Percentiles rank a stretch among this genome's conserved stretches.
Conservation (phyloP, 2,888 invertebrate species). For the Leptarthrus brevirostris region DNA sequence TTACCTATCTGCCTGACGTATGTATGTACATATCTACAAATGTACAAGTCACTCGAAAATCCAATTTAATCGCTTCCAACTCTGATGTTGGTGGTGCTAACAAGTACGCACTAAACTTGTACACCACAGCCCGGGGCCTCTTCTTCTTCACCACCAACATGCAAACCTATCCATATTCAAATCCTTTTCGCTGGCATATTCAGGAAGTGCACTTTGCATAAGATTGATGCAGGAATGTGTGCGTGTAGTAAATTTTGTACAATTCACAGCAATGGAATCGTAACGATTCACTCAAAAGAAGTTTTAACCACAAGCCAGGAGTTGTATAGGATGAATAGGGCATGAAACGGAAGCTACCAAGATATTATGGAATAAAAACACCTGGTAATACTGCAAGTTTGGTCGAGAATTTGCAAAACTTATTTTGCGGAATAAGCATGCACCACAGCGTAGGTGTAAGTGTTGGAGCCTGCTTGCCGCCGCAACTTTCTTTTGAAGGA, state of each 20-base stretch:
- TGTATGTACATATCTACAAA: conserved; percentile 2
- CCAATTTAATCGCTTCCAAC: conserved; percentile 29
- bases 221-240: conserved; percentile 23
- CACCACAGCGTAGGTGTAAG: background rate
- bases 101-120: conserved; percentile 27
- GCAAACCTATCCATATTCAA: conserved; percentile 6
- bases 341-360: conserved; percentile 34
- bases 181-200: background rate
- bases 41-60: conserved; percentile 40
- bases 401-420: conserved; percentile 21
- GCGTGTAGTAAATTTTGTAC: conserved; percentile 34
- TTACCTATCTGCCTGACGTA: background rate
- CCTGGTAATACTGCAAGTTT: conserved; percentile 23
- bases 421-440: background rate
- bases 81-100: conserved; percentile 2
- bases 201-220: conserved; percentile 15
- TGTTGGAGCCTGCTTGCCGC: conserved; percentile 3
- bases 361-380: conserved; percentile 37
- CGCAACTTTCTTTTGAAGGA: conserved; percentile 25
- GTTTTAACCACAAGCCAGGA: conserved; percentile 27
- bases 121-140: background rate
- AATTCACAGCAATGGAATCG: conserved; percentile 25
- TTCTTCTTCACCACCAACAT: background rate
- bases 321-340: conserved; percentile 23
- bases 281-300: conserved; percentile 26